Conservation (phyloP, 2,113 vertebrate genomes). For the Synodontis membranacea region DNA sequence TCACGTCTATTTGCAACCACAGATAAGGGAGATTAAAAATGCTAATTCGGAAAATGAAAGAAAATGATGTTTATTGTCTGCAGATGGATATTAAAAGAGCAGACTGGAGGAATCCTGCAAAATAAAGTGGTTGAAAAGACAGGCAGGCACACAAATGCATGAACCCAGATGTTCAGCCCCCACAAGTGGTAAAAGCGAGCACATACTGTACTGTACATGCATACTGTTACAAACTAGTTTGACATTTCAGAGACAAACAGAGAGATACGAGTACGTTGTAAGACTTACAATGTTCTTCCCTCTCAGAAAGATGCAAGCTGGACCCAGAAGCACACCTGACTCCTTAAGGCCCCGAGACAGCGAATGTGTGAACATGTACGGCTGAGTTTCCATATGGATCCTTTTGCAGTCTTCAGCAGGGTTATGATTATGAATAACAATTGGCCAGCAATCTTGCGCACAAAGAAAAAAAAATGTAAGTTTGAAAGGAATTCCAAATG, state of each 20-base stretch:
- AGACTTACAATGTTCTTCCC: conserved; percentile 77
- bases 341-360: not conserved
- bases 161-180: too few species aligned
- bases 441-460: conserved; percentile 53
- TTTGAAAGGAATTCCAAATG: not conserved
- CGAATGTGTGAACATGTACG: conserved; percentile 18
- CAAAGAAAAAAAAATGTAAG: conserved; percentile 58
- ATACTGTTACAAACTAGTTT: not conserved
- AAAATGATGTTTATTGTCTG: not conserved
- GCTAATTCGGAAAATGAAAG: not conserved
- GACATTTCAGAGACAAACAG: not conserved
- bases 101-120: not conserved
- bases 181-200: not conserved
- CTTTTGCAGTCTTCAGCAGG: not conserved
- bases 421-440: conserved; percentile 9
- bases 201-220: not conserved
- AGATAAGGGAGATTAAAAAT: not conserved
- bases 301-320: conserved; percentile 84
- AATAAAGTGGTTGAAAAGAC: not conserved
- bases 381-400: conserved; percentile 7
- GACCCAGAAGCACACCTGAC: conserved; percentile 73
- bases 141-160: not conserved
- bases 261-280: not conserved
- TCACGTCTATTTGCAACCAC: not conserved
- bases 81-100: conserved; percentile 2